phyloP scores from a whole-genome alignment of 2,797 vertebrate genomes.

The Neopelma chrysocephalum region DNA sequence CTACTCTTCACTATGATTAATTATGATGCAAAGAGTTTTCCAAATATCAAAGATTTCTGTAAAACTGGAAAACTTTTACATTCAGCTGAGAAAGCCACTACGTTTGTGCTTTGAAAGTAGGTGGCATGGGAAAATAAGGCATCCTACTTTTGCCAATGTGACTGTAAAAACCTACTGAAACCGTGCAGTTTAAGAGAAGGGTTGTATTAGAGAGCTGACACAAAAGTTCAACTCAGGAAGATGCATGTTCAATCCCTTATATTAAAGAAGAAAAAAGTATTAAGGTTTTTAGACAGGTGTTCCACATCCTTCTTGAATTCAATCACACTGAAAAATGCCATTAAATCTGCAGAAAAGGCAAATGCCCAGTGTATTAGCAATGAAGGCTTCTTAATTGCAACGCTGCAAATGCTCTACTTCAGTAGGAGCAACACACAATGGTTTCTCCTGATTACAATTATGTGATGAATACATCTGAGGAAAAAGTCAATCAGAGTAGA shows the following conservation, averaged over 20 bases:
- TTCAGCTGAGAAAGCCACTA: background rate
- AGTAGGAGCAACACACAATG: constrained; percentile 17
- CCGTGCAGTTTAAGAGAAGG: background rate
- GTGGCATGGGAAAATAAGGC: background rate
- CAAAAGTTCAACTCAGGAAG: background rate
- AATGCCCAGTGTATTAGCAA: constrained; percentile 25
- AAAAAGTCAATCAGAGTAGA: constrained; percentile 36
- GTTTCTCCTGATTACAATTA: constrained; percentile 51
- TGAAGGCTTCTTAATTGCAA: constrained; percentile 25
- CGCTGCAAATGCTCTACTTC: background rate
- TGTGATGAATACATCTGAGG: constrained; percentile 32
- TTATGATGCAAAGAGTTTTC: background rate
- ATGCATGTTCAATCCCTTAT: fast-evolving
- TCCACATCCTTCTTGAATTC: background rate
- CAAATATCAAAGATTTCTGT: background rate
- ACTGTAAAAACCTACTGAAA: background rate
- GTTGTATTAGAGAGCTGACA: background rate
- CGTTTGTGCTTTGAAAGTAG: background rate
- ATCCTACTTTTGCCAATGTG: background rate
- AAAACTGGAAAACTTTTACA: background rate
- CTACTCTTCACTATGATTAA: background rate
- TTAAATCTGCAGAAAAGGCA: constrained; percentile 23
- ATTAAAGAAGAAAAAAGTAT: background rate
- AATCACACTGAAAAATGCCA: background rate
- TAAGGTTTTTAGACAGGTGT: background rate